phyloP scores from a whole-genome alignment of 2,888 invertebrate species.

The Smittia sp. region DNA sequence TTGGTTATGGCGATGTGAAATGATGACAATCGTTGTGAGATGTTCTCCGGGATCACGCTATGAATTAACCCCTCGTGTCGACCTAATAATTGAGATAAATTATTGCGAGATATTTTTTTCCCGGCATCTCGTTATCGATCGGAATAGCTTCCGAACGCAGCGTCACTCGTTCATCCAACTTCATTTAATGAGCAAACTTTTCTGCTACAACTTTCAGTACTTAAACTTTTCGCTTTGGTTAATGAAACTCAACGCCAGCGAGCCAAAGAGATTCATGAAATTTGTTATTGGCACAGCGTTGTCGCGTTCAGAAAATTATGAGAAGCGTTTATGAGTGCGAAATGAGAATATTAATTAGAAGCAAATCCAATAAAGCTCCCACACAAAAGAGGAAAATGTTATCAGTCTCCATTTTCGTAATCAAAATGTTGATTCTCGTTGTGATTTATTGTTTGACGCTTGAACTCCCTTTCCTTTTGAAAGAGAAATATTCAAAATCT shows the following conservation, averaged over 20 bases:
- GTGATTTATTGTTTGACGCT: no score
- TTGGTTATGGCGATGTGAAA: background rate
- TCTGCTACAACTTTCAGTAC: no score
- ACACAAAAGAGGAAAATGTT: no score
- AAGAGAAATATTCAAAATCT: no score
- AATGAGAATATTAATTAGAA: slow-evolving; percentile 36
- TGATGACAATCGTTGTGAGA: background rate
- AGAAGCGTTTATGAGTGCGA: slow-evolving; percentile 17
- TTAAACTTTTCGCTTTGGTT: no score
- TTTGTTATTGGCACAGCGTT: slow-evolving; percentile 19
- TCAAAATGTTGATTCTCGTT: no score
- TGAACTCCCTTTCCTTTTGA: no score
- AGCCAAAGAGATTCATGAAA: background rate
- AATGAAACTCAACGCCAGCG: background rate
- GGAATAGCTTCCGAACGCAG: no score
- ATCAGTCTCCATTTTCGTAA: no score
- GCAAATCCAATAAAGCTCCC: slow-evolving; percentile 28
- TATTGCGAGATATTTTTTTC: background rate
- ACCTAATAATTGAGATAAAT: background rate
- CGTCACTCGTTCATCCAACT: no score
- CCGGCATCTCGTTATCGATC: no score
- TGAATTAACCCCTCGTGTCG: background rate
- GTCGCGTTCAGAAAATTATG: background rate
- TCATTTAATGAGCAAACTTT: no score
- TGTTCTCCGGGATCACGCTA: background rate